Base-by-base conservation (phyloP, 2,888 invertebrate genomes). In the Limnephilus lunatus region DNA sequence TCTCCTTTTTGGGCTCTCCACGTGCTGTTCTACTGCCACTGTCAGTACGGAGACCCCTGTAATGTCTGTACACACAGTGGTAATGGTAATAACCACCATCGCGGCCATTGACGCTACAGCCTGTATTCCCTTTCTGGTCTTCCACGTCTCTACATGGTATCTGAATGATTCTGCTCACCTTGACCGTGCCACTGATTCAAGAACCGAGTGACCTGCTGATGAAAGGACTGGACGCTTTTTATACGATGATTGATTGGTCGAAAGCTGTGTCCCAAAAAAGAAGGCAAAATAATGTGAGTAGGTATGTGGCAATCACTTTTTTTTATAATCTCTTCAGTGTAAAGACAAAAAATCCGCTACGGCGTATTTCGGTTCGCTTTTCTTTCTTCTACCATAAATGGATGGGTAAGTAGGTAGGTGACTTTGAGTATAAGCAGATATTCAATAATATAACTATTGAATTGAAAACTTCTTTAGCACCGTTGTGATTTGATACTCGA, bases 61-160 rank as follows among this genome's bases (percentile, higher is more conserved):
- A 25, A 9, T 25, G n/a, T n/a, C 68, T n/a, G 68, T 68, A 68
- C 68, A 68, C 68, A 25, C 25, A 2, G 68, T 25, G 25, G 68
- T 68, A 68, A 68, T 68, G 68, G 68, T 9, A n/a, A 68, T 68
- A 68, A 68, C 68, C 68, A 68, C 68, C 68, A 68, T n/a, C 25
- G 68, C 68, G 68, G 68, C 68, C 83, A 2, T 86, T 32, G 35
- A 86, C 15, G 35, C 39, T 25, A 31, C 86, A 86, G 86, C 86
- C 86, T 48, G 86, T 53, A 48, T 86, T 30, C 86, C 86, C 30
- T 86, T 86, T 86, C n/a, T 86, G 86, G 86, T 44, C 86, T 25
- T 48, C 86, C 48, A 86, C 15, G 2, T n/a, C 86, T 86, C 86
- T 86, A 86, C n/a, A 86, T n/a, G 48, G 53, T 30, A 30, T 86